Conservation (phyloP, 1,140 invertebrate species). For the Drosophila sucinea region DNA sequence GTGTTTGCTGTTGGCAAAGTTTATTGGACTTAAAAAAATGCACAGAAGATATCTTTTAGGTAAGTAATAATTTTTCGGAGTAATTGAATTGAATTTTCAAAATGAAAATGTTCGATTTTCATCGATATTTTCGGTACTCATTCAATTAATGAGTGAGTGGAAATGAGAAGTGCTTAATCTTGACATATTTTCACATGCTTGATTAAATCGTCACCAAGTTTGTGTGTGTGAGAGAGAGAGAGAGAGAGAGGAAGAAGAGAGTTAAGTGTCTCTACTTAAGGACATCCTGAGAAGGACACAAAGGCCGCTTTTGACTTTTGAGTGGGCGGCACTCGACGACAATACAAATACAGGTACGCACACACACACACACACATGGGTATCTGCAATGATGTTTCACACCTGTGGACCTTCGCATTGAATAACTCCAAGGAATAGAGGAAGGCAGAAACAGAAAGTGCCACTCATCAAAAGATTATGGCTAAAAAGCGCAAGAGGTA, state of each 20-base stretch:
- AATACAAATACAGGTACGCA: not conserved
- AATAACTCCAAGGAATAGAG: not conserved
- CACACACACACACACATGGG: not conserved
- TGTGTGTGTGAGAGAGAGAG: too few species aligned
- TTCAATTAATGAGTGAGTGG: not conserved
- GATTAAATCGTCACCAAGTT: conserved; percentile 4
- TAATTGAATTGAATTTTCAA: too few species aligned
- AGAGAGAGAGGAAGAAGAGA: not conserved
- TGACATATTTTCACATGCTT: conserved; percentile 1
- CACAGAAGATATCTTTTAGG: not conserved
- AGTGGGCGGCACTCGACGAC: not conserved
- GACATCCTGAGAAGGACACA: conserved; percentile 6
- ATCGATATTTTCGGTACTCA: not conserved
- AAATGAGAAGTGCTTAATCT: not conserved
- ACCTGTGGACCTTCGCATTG: conserved; percentile 1
- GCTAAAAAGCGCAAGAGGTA: not conserved
- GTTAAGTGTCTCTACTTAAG: conserved; percentile 11
- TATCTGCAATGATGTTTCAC: conserved; percentile 3
- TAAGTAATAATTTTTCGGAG: too few species aligned
- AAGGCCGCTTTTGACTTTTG: conserved; percentile 3
- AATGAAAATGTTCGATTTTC: too few species aligned
- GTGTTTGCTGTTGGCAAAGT: not conserved
- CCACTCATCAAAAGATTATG: conserved; percentile 12
- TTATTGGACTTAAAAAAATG: too few species aligned
- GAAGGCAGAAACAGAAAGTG: not conserved